Conservation (phyloP, 2,797 vertebrate genomes). For the Centropyge bicolor region DNA sequence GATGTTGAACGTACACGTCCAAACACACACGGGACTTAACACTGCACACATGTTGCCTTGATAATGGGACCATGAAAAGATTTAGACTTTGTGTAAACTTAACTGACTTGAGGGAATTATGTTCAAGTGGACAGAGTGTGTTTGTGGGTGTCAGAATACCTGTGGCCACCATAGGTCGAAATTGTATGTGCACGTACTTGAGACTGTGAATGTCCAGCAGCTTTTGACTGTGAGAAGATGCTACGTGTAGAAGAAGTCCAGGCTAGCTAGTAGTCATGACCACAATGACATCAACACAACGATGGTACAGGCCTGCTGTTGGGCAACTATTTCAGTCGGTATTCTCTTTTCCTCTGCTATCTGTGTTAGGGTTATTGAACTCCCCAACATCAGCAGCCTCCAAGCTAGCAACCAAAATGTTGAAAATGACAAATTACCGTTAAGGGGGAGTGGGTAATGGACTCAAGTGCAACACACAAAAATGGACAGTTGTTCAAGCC, state of each 20-base stretch:
- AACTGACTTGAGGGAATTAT: slow-evolving; percentile 14
- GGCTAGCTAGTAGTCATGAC: background rate
- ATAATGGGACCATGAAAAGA: slow-evolving; percentile 29
- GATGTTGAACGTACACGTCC: slow-evolving; percentile 66
- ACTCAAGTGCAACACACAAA: too few relatives aligned
- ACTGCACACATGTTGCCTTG: slow-evolving; percentile 43
- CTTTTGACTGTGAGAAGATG: background rate
- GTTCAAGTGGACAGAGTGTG: slow-evolving; percentile 11
- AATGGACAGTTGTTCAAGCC: too few relatives aligned
- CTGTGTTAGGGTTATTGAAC: too few relatives aligned
- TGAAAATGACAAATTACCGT: too few relatives aligned
- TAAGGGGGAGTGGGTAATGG: too few relatives aligned
- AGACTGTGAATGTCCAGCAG: background rate
- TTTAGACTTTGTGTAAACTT: slow-evolving; percentile 39
- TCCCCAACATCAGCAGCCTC: too few relatives aligned
- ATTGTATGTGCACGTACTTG: background rate
- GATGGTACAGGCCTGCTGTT: background rate
- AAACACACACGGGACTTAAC: slow-evolving; percentile 59
- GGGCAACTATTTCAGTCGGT: too few relatives aligned
- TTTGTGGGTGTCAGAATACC: background rate
- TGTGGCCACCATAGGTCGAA: background rate
- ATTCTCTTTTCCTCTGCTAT: too few relatives aligned
- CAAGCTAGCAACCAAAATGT: too few relatives aligned
- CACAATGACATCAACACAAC: background rate
- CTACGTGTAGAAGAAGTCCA: background rate